phyloP scores from a whole-genome alignment of 2,113 vertebrate species.

The Noturus placidus region DNA sequence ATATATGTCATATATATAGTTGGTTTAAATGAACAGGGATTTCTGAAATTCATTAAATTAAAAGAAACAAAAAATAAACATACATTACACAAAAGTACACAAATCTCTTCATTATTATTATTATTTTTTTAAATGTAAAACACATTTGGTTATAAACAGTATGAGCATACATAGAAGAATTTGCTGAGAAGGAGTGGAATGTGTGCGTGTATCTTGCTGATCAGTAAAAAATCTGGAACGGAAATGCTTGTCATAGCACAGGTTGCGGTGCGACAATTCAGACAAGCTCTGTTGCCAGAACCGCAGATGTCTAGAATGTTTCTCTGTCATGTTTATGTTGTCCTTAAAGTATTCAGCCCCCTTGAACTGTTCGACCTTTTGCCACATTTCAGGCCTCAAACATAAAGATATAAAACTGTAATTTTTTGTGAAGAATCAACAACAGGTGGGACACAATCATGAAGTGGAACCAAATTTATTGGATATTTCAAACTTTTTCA shows the following conservation, averaged over 20 bases:
- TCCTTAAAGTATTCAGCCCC: too few species aligned
- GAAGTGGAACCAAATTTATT: too few species aligned
- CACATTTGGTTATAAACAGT: neutral
- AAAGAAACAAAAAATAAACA: too few species aligned
- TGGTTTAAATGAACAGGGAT: neutral
- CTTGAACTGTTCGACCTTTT: too few species aligned
- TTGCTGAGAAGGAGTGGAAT: neutral
- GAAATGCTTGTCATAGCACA: slow-evolving; percentile 29
- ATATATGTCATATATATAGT: too few species aligned
- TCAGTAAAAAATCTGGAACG: neutral
- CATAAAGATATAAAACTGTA: too few species aligned
- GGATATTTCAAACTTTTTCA: too few species aligned
- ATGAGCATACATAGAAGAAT: neutral
- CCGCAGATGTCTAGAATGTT: neutral
- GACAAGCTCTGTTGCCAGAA: neutral
- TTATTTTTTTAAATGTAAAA: neutral
- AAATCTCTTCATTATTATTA: neutral
- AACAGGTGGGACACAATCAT: too few species aligned
- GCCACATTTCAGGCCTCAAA: too few species aligned
- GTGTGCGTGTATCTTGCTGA: slow-evolving; percentile 8
- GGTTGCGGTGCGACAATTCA: neutral
- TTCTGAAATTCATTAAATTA: neutral
- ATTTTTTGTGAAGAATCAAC: too few species aligned
- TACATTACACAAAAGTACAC: neutral
- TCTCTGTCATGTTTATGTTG: neutral